Evolutionary conservation across 2,888 invertebrate species (phyloP).

Genomic region (Gandaritis pyraliata): DNA sequence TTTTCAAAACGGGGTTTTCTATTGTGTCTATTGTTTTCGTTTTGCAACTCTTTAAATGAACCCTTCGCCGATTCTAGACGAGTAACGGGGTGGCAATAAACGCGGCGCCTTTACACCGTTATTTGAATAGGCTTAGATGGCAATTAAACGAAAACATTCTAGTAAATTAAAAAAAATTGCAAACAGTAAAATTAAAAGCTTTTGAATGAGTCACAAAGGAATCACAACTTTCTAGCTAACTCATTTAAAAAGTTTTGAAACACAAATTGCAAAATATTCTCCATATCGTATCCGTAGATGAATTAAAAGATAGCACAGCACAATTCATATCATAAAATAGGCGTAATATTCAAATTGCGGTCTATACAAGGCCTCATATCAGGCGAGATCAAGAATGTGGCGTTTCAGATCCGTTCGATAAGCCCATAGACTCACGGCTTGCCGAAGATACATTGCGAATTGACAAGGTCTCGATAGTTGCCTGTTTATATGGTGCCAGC

Average conservation of each 20-base stretch:
- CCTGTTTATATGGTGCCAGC: conserved; percentile 48
- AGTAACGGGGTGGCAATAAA: conserved; percentile 59
- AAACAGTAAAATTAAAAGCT: conserved; percentile 39
- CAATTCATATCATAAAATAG: conserved; percentile 44
- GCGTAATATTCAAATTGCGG: conserved; percentile 54
- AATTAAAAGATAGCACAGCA: conserved; percentile 39
- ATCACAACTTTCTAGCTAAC: conserved; percentile 21
- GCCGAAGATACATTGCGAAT: conserved; percentile 65
- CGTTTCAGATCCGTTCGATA: conserved; percentile 70
- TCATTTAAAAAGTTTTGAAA: neutral
- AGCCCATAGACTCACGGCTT: conserved; percentile 60
- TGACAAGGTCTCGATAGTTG: conserved; percentile 60
- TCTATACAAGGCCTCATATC: conserved; percentile 52
- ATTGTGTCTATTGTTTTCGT: conserved; percentile 61
- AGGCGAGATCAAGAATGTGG: conserved; percentile 65
- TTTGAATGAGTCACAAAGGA: conserved; percentile 30
- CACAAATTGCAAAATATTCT: conserved; percentile 25
- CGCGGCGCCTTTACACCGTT: conserved; percentile 51
- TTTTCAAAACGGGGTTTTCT: conserved; percentile 49
- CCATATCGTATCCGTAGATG: conserved; percentile 38
- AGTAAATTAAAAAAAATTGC: conserved; percentile 43
- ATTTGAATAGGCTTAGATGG: conserved; percentile 41
- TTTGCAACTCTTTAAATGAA: conserved; percentile 69
- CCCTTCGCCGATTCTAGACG: conserved; percentile 58
- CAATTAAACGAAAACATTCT: conserved; percentile 38